Percentiles rank a stretch among this genome's conserved stretches.
Conservation (phyloP, 2,113 vertebrate species). For the Hirundichthys speculiger region DNA sequence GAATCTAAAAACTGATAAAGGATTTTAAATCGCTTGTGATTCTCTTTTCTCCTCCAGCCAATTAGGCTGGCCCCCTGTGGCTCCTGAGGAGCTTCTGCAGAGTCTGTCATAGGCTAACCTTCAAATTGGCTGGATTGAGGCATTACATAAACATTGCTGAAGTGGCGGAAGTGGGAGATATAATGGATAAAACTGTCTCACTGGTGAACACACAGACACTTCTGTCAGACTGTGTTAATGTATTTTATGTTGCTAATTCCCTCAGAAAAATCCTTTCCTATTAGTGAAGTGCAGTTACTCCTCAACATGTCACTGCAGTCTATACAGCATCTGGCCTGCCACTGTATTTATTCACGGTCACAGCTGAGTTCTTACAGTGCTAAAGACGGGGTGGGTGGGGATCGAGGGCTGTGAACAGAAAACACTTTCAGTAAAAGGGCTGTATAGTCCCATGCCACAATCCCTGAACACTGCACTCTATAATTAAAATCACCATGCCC, state of each 20-base stretch:
- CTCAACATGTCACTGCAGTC: constrained; percentile 42
- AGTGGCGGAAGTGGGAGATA: constrained; percentile 10
- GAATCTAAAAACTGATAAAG: constrained; percentile 50
- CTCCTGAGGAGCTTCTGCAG: constrained; percentile 34
- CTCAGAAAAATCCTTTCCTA: constrained; percentile 55
- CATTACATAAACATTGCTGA: constrained; percentile 48
- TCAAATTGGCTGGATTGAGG: constrained; percentile 27
- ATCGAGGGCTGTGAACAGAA: constrained; percentile 27
- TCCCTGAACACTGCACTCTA: constrained; percentile 43
- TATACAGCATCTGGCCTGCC: constrained; percentile 35
- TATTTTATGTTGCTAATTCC: constrained; percentile 43
- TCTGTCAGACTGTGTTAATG: constrained; percentile 16
- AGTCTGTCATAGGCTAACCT: constrained; percentile 36
- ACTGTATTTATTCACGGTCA: constrained; percentile 26
- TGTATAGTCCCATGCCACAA: constrained; percentile 26
- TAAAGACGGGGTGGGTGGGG: constrained; percentile 24
- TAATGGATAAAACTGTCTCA: constrained; percentile 15
- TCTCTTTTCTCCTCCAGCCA: constrained; percentile 57
- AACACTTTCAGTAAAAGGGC: constrained; percentile 39
- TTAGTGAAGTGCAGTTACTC: constrained; percentile 54
- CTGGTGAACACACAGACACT: neutral
- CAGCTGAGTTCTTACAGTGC: constrained; percentile 53
- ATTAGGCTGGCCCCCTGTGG: constrained; percentile 53
- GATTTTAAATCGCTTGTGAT: constrained; percentile 40
- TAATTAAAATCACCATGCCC: constrained; percentile 53